Conservation (phyloP, 2,113 vertebrate species). For the Oryzias curvinotus region DNA sequence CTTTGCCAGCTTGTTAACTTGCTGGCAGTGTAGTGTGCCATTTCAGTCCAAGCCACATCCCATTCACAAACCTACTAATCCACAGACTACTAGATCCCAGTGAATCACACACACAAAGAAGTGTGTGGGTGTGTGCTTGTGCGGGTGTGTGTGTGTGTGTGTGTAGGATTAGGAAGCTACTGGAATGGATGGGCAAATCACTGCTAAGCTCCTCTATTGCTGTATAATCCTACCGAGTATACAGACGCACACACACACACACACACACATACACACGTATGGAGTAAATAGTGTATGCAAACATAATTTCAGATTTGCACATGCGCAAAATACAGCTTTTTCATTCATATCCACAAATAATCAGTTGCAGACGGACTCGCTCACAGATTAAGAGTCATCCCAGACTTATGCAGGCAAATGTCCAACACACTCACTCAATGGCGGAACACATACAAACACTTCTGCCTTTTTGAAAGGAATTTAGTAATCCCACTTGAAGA, state of each 20-base stretch:
- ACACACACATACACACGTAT: conserved; percentile 31
- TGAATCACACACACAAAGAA: conserved; percentile 45
- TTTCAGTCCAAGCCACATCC: conserved; percentile 52
- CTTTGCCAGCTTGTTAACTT: conserved; percentile 47
- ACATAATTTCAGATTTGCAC: conserved; percentile 15
- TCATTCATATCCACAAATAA: conserved; percentile 14
- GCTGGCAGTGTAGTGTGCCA: conserved; percentile 45
- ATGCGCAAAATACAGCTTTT: not conserved
- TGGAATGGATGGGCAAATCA: conserved; percentile 73
- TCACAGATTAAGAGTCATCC: conserved; percentile 13
- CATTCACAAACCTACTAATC: conserved; percentile 75
- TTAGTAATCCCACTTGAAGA: conserved; percentile 33
- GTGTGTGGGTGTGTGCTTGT: conserved; percentile 27
- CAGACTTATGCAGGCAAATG: conserved; percentile 22
- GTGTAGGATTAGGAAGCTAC: conserved; percentile 64
- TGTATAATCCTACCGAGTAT: conserved; percentile 69
- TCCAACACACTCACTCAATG: conserved; percentile 38
- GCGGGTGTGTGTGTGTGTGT: conserved; percentile 27
- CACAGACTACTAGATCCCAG: conserved; percentile 56
- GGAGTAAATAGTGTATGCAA: not conserved
- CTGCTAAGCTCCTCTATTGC: conserved; percentile 74
- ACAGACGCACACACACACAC: conserved; percentile 38
- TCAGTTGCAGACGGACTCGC: conserved; percentile 13
- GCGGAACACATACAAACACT: conserved; percentile 33
- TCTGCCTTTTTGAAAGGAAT: conserved; percentile 46